Evolutionary conservation across 2,113 vertebrate genomes (phyloP), one percentile per base, ranked within the genome.

Genomic region (Eleginops maclovinus): DNA sequence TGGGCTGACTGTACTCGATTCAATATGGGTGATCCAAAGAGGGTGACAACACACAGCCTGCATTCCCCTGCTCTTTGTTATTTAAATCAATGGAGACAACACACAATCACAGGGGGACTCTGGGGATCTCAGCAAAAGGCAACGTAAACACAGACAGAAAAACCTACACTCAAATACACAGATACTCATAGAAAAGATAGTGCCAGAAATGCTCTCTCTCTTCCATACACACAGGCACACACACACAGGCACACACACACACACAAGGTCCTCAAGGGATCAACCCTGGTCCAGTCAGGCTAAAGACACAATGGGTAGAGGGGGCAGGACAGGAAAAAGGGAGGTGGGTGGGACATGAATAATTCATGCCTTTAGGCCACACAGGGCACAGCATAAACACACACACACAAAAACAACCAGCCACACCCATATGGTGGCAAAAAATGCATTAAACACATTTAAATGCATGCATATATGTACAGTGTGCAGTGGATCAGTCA

Each of bases 11-110:
- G 84, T 73, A 79, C 68, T 60, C 12, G 3, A 77, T 78, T 81
- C 72, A 78, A 77, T 83, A 75, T 46, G 71, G 87, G 81, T 77
- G 62, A 79, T 77, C 58, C 56, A 74, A 70, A 69, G 58, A 81
- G 72, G 66, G 69, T 69, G 82, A 86, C 75, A 84, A 77, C 77
- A 85, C 74, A 72, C 66, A 47, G 79, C 21, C 74, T 70, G 68
- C 88, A 92, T 88, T 87, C 86, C 84, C 84, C 74, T 16, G 9
- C 82, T 86, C 73, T 90, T 91, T 91, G 87, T 92, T 88, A 92
- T 91, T 90, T 84, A 90, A 91, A 92, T 90, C 69, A 81, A 82
- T 81, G 46, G 78, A 81, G 84, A 85, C 58, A 36, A 61, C 79
- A 85, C 70, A 90, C 68, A 86, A 69, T 72, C 84, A 80, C 58